These are phyloP conservation scores for Amiota minor DNA, from an alignment of 2,888 invertebrate species.

Conservation along the genomic window DNA sequence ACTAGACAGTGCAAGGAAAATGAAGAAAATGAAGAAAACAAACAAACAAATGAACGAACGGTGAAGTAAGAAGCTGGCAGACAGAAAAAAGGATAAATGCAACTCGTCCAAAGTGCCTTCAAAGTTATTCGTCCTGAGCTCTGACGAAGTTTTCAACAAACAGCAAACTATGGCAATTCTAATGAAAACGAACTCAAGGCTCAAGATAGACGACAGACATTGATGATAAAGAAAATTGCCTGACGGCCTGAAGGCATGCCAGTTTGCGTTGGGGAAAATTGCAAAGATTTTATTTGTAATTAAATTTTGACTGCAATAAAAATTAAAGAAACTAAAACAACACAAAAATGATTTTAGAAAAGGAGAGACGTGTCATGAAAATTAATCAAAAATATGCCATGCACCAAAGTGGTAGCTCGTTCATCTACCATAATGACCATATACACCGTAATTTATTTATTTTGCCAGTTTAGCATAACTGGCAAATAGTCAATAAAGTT, in stretches of 20 bases:
- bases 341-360: neutral
- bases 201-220: constrained; percentile 1
- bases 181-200: constrained; percentile 12
- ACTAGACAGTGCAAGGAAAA: constrained; percentile 40
- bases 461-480: too few species aligned
- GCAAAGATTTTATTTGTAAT: constrained; percentile 55
- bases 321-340: neutral
- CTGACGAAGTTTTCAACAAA: neutral
- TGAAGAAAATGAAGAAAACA: constrained; percentile 15
- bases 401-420: neutral
- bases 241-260: constrained; percentile 22
- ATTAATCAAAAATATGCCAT: constrained; percentile 21
- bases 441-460: too few species aligned
- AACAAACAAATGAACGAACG: neutral
- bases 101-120: constrained; percentile 5
- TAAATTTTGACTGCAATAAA: constrained; percentile 54
- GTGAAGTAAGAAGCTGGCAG: neutral
- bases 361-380: neutral
- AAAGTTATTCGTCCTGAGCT: neutral
- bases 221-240: constrained; percentile 46
- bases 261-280: constrained; percentile 43
- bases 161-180: constrained; percentile 12
- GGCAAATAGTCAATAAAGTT: too few species aligned
- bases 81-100: constrained; percentile 8
- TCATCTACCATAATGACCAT: too few species aligned